A percentile compares a stretch with the other conserved stretches of the same genome.
Evolutionary conservation across 2,797 vertebrate species (phyloP).

Genomic region (Bovichtus diacanthus): DNA sequence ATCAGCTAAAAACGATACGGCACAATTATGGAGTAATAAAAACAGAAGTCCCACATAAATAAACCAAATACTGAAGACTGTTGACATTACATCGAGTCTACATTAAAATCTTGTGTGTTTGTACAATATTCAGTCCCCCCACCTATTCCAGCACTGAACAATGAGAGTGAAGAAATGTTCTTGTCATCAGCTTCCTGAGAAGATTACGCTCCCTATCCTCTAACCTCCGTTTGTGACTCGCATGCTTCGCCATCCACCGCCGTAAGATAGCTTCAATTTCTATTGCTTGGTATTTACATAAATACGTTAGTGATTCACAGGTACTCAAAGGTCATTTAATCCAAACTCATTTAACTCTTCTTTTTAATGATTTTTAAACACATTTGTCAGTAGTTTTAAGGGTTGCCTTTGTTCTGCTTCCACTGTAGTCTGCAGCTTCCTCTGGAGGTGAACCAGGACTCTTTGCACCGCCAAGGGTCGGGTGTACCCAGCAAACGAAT

Average conservation of each 20-base stretch:
- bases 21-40: slow-evolving; percentile 25
- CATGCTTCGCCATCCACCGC: slow-evolving; percentile 10
- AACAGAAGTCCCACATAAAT: slow-evolving; percentile 15
- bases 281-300: slow-evolving; percentile 32
- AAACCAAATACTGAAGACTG: slow-evolving; percentile 14
- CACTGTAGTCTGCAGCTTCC: slow-evolving; percentile 4
- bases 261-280: slow-evolving; percentile 18
- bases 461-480: not conserved
- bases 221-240: slow-evolving; percentile 41
- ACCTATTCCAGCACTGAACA: slow-evolving; percentile 29
- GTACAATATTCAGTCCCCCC: slow-evolving; percentile 15
- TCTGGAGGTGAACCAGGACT: slow-evolving; percentile 27
- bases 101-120: slow-evolving; percentile 42
- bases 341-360: slow-evolving; percentile 19
- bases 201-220: slow-evolving; percentile 34
- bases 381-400: slow-evolving; percentile 25
- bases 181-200: slow-evolving; percentile 51
- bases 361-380: slow-evolving; percentile 31
- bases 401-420: slow-evolving; percentile 24
- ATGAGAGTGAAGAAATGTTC: slow-evolving; percentile 28
- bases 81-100: slow-evolving; percentile 23
- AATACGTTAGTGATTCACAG: slow-evolving; percentile 2
- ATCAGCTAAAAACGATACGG: slow-evolving; percentile 2
- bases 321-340: slow-evolving; percentile 36
- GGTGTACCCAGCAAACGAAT: slow-evolving; percentile 35